phyloP scores from a whole-genome alignment of 2,113 vertebrate genomes.

The Mustelus asterias region DNA sequence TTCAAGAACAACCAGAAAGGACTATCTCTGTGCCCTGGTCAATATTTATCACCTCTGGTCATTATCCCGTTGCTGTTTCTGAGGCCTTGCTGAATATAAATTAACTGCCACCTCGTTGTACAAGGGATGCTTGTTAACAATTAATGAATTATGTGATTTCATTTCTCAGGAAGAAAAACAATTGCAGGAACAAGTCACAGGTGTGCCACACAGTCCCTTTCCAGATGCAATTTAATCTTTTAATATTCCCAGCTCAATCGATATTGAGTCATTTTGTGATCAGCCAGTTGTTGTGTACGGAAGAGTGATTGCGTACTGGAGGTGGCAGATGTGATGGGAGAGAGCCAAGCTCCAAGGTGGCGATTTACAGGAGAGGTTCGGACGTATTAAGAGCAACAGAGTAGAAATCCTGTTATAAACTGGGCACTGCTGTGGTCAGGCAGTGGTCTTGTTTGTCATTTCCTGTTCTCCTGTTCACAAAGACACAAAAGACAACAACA shows the following conservation, averaged over 20 bases:
- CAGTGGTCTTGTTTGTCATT: not conserved
- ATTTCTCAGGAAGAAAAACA: not conserved
- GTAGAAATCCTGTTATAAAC: not conserved
- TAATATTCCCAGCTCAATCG: not conserved
- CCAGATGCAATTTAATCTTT: not conserved
- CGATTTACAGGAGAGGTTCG: not conserved
- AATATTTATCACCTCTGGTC: not conserved
- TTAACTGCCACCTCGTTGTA: not conserved
- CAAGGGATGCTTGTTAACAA: not conserved
- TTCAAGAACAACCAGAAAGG: not conserved
- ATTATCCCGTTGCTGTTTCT: not conserved
- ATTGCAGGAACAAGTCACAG: not conserved
- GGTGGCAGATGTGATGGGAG: not conserved
- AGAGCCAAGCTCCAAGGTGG: not conserved
- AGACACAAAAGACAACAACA: not conserved
- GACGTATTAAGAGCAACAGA: not conserved
- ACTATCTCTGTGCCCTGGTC: not conserved
- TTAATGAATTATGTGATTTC: not conserved
- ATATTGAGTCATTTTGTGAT: not conserved
- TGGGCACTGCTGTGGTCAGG: not conserved
- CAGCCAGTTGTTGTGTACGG: not conserved
- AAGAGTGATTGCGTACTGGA: not conserved
- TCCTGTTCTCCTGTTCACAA: not conserved
- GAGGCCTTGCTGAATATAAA: not conserved
- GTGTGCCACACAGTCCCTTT: not conserved